Conservation (phyloP, 2,113 vertebrate genomes). For the western clawed frog (Xenopus tropicalis) region UCB_Xtro_10.0 CM004448.2:87967001-87967500, state of each 20-base stretch:
- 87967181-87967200: neutral
- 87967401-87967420: slow-evolving; percentile 14
- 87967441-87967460: neutral
- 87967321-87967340: slow-evolving; percentile 22
- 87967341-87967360: neutral
- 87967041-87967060: slow-evolving; percentile 41
- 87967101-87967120: too few species aligned
- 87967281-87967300: neutral
- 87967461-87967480: neutral
- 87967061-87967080: slow-evolving; percentile 7
- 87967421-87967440: neutral
- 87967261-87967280: slow-evolving; percentile 32
- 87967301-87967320: slow-evolving; percentile 27
- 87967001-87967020: slow-evolving; percentile 12
- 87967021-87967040: slow-evolving; percentile 23
- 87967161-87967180: neutral
- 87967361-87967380: slow-evolving; percentile 33
- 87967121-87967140: too few species aligned
- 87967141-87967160: neutral
- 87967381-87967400: slow-evolving; percentile 29
- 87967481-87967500: neutral
- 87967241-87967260: slow-evolving; percentile 18
- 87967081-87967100: neutral
- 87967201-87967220: slow-evolving; percentile 22
- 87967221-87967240: slow-evolving; percentile 27